Conservation (phyloP, 2,888 invertebrate species). For the Mythimna ferrago region DNA sequence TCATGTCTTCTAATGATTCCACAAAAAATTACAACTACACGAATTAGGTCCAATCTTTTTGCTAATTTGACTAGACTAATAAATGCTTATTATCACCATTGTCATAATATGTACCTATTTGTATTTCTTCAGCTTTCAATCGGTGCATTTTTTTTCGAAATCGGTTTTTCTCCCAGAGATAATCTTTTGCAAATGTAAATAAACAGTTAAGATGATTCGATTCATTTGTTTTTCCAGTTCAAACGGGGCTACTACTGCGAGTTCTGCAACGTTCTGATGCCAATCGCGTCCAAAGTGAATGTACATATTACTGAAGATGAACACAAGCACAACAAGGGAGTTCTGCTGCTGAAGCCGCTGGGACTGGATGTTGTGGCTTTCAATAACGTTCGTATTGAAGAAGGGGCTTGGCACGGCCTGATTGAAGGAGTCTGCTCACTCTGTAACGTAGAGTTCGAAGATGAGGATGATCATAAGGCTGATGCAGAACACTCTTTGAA, state of each 20-base stretch:
- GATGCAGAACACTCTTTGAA: constrained; percentile 73
- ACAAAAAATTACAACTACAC: too few relatives aligned
- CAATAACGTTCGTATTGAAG: constrained; percentile 69
- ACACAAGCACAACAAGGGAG: constrained; percentile 71
- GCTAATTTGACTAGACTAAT: too few relatives aligned
- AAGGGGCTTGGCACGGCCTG: constrained; percentile 78
- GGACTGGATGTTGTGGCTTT: constrained; percentile 68
- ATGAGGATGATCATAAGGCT: constrained; percentile 70
- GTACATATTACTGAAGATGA: constrained; percentile 72
- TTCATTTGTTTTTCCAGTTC: constrained; percentile 68
- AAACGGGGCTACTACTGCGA: constrained; percentile 80
- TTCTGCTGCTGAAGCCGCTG: constrained; percentile 60
- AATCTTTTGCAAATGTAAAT: background rate
- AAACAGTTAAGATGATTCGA: background rate
- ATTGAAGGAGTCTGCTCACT: constrained; percentile 74
- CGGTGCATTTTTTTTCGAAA: too few relatives aligned
- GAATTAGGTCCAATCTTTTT: too few relatives aligned
- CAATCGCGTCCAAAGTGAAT: constrained; percentile 71
- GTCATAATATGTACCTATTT: too few relatives aligned
- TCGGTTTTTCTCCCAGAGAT: too few relatives aligned
- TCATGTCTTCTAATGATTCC: too few relatives aligned
- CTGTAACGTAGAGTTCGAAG: constrained; percentile 76
- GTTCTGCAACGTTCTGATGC: constrained; percentile 74
- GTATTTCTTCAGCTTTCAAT: too few relatives aligned
- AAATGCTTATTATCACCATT: too few relatives aligned